Conservation (phyloP, 1,140 invertebrate species). For the Drosophila aff. region DNA sequence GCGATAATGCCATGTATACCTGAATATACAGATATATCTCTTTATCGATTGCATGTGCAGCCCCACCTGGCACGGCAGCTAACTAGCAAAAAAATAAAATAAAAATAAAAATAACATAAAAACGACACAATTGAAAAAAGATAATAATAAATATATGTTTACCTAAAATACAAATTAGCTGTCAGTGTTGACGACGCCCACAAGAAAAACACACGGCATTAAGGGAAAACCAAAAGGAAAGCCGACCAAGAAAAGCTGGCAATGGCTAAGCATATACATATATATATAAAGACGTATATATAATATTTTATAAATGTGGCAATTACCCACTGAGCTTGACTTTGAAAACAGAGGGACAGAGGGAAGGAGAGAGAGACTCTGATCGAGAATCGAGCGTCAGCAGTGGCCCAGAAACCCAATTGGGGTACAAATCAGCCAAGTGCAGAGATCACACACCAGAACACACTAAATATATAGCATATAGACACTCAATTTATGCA, state of each 20-base stretch:
- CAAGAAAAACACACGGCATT: slow-evolving; percentile 5
- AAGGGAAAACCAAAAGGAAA: slow-evolving; percentile 5
- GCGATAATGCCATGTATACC: background rate
- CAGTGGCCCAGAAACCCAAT: slow-evolving; percentile 59
- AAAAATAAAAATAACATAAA: background rate
- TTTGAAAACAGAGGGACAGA: slow-evolving; percentile 26
- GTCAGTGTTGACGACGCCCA: slow-evolving; percentile 2
- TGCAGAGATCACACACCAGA: slow-evolving; percentile 28
- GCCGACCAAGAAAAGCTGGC: slow-evolving; percentile 10
- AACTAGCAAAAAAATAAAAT: background rate
- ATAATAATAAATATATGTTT: slow-evolving; percentile 1
- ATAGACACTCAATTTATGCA: slow-evolving; percentile 4
- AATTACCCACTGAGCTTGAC: slow-evolving; percentile 38
- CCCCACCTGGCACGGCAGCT: slow-evolving; percentile 12
- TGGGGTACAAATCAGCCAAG: slow-evolving; percentile 45
- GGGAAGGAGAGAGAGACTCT: background rate
- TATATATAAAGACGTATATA: background rate
- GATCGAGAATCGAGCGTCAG: slow-evolving; percentile 38
- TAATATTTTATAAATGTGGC: background rate
- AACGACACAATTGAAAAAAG: background rate
- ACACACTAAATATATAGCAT: slow-evolving; percentile 3
- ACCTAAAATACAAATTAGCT: slow-evolving; percentile 17
- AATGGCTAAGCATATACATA: background rate
- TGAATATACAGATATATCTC: slow-evolving; percentile 4
- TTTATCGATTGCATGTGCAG: slow-evolving; percentile 28